Base-by-base conservation (phyloP, 2,797 vertebrate genomes). In the Onychomys leucogaster region DNA sequence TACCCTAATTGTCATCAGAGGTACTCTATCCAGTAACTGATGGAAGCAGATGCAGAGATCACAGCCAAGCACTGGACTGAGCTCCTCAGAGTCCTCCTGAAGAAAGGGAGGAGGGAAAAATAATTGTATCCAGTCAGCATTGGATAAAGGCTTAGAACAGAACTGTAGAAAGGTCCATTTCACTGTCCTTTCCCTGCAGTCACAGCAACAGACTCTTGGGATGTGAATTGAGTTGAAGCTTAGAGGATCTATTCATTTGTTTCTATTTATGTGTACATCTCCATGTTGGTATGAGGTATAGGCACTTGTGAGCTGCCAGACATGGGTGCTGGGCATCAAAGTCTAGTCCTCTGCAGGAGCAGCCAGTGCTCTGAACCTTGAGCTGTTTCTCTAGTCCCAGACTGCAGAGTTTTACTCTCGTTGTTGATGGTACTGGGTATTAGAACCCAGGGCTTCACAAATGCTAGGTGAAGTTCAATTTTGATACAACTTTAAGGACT, bases 91-190 rank as follows among this genome's bases (percentile, higher is more conserved):
- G 52, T 55, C 52, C 52, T 55, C 52, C 52, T 55, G 52, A 55
- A 55, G 52, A 55, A 21, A 57, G 57, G 57, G 57, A 57, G 57
- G 57, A 55, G 6, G 19, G 57, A 94, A 88, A 85, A 92, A 37
- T 49, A 59, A 59, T 89, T 95, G 91, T 77, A 57, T 73, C 65
- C 59, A 77, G 52, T 83, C 37, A 93, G 75, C 32, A 78, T 59
- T 89, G 6, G 25, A 32, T 95, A 86, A 92, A 95, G 34, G 10
- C 21, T 49, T 92, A 89, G 65, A 94, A 94, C n/a, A 93, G 91
- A 95, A 86, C 41, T 61, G 12, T 90, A 46, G 43, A 81, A 91
- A 78, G 23, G 3, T 71, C 84, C n/a, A 29, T 93, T 94, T 3
- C 78, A 21, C 81, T 96, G 5, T 82, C 49, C 25, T n/a, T 16